These are phyloP conservation scores for Nanorana parkeri DNA, from an alignment of 2,113 vertebrate species.

Conservation along the genomic window DNA sequence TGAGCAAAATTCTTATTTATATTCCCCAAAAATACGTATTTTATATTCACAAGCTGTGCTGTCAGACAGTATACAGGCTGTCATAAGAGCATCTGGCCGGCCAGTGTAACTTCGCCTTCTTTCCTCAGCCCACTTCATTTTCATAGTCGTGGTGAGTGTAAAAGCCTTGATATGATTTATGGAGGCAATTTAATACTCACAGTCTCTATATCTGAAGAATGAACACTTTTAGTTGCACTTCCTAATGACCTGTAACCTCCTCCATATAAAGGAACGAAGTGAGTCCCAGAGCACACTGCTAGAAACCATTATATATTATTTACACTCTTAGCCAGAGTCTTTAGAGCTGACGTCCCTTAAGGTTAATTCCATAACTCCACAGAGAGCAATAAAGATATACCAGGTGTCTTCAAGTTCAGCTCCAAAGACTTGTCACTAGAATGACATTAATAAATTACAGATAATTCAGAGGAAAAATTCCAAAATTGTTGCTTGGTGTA, in stretches of 20 bases:
- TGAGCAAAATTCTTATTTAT: no score
- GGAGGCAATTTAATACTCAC: slow-evolving; percentile 41
- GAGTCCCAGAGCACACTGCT: neutral
- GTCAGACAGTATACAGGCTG: no score
- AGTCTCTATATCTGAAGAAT: slow-evolving; percentile 20
- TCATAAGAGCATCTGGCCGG: neutral
- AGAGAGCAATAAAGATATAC: slow-evolving; percentile 32
- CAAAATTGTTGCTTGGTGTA: no score
- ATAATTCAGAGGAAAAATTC: neutral
- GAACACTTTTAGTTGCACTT: slow-evolving; percentile 1
- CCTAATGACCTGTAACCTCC: slow-evolving; percentile 46
- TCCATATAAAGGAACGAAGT: slow-evolving; percentile 25
- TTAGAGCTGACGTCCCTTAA: slow-evolving; percentile 17
- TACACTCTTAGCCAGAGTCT: slow-evolving; percentile 20
- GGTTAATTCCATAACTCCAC: slow-evolving; percentile 14
- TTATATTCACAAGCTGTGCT: no score
- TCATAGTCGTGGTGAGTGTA: slow-evolving; percentile 1
- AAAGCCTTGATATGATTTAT: slow-evolving; percentile 44
- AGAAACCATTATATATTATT: slow-evolving; percentile 30
- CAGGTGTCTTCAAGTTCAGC: slow-evolving; percentile 2
- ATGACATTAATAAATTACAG: slow-evolving; percentile 22
- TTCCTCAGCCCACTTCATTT: slow-evolving; percentile 8
- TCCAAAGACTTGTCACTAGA: neutral
- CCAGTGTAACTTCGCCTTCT: neutral
- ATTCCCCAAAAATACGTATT: no score